These are phyloP conservation scores for Rutilus rutilus DNA, from an alignment of 2,113 vertebrate genomes.

Conservation along the genomic window DNA sequence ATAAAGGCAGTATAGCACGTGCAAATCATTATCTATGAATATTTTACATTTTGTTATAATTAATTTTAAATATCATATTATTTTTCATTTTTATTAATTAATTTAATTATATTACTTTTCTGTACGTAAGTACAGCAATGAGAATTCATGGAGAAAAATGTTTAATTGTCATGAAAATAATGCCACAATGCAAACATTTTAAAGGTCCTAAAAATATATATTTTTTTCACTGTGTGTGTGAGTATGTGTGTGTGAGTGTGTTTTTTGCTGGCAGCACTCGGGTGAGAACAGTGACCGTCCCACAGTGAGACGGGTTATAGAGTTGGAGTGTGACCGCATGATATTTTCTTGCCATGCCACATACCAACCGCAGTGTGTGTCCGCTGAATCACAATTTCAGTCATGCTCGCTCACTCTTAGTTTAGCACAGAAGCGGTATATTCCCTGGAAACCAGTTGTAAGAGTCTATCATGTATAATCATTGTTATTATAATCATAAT, in stretches of 20 bases:
- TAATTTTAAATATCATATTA: not conserved
- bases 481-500: not conserved
- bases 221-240: not conserved
- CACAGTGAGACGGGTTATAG: slow-evolving; percentile 21
- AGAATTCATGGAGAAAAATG: not conserved
- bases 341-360: slow-evolving; percentile 24
- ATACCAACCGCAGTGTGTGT: slow-evolving; percentile 36
- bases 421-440: not conserved
- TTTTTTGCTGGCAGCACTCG: slow-evolving; percentile 30
- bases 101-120: not conserved
- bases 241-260: slow-evolving; percentile 24
- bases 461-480: not conserved
- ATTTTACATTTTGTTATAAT: not conserved
- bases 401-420: not conserved
- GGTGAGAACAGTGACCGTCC: slow-evolving; percentile 13
- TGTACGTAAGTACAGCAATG: not conserved
- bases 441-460: not conserved
- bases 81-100: not conserved
- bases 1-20: not conserved
- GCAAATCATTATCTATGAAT: not conserved
- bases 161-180: not conserved
- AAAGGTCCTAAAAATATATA: no score
- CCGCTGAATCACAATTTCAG: not conserved
- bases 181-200: not conserved
- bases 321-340: slow-evolving; percentile 47